Base-by-base conservation (phyloP, 2,888 invertebrate species). In the Caenorhabditis sp. region DNA sequence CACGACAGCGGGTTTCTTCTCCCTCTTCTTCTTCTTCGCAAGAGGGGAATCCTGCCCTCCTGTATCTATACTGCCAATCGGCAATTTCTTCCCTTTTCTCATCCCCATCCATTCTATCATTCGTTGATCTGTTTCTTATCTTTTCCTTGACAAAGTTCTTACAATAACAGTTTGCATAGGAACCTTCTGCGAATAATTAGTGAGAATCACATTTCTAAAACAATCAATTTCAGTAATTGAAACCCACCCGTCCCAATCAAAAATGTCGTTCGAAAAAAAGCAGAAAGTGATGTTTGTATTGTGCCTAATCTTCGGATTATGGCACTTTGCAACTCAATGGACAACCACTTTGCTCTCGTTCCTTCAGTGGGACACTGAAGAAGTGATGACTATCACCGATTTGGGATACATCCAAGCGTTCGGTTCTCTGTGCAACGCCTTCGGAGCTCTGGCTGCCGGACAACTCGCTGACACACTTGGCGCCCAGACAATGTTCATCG, bases 261-360 rank as follows among this genome's bases (percentile, higher is more conserved):
- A 65, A 28, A 82, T 78, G 84, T 85, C 83, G 64, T 53, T 87
- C 55, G 88, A 88, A 61, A 77, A 76, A 67, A 90, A 90, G 76
- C 88, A 90, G 70, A 83, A 84, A 61, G 88, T 89, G 32, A 85
- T 91, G 85, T 64, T 83, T 47, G 83, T 89, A 2, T 72, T 91
- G 65, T 90, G 89, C 82, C 81, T 90, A 28, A 90, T 91, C 61
- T 92, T 88, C 86, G 88, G 88, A 55, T 70, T 92, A 26, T 91
- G 91, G 91, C 90, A 91, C 82, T 86, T 90, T 62, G 90, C 89
- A 11, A 90, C 90, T 15, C 90, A 91, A 69, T 91, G 91, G 91
- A 90, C 90, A 15, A 90, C 89, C 28, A 91, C 91, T 1, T 84
- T 91, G 20, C 77, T 91, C 35, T 89, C 91, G 15, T 92, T 91